Evolutionary conservation across 53 echinoderm and acorn worm species (phyloP), one percentile per base, ranked within the genome.

Genomic region (Pentamera pediparva): DNA sequence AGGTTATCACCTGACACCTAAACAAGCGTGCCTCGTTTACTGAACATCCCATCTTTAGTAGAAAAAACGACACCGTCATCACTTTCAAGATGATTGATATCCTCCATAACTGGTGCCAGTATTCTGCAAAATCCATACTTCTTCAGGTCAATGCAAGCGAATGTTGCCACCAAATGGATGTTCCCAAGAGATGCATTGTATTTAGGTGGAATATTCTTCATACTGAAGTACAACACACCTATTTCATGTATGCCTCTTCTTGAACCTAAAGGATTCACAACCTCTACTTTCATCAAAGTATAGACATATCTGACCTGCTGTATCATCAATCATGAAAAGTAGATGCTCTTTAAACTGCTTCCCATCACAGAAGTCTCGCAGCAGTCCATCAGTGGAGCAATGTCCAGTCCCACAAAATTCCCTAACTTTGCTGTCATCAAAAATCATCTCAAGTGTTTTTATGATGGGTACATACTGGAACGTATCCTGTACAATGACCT

Each of bases 251-350:
- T 79, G 3, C 85, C 85, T 15, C 74, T 51, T 32, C 53, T 84
- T 13, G 79, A 49, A 13, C 85, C 85, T n/a, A 84, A 39, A 0
- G 79, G 85, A 64, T 84, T 84, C 31, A 72, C 62, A 8, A 84
- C 85, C 19, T 79, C 85, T 21, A 51, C 52, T 51, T n/a, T 84
- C 85, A 79, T 84, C 79, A 79, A 62, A 73, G 37, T 35, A 84
- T 17, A 84, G 27, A n/a, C 59, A 71, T 35, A 79, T 63, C 51
- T 84, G 74, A 49, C 79, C 10, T 17, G 65, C 24, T 8, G 7
- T 28, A 25, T 20, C 22, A 10, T 37, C 8, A 10, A 26, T 20
- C 37, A 30, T 39, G 11, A 55, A 38, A 13, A 79, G 51, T 3
- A 51, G 37, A 21, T 79, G 79, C 10, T 39, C 32, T 24, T 69